A percentile compares a stretch with the other conserved stretches of the same genome.
Conservation (phyloP, 2,888 invertebrate genomes). For the Dusona sp. region DNA sequence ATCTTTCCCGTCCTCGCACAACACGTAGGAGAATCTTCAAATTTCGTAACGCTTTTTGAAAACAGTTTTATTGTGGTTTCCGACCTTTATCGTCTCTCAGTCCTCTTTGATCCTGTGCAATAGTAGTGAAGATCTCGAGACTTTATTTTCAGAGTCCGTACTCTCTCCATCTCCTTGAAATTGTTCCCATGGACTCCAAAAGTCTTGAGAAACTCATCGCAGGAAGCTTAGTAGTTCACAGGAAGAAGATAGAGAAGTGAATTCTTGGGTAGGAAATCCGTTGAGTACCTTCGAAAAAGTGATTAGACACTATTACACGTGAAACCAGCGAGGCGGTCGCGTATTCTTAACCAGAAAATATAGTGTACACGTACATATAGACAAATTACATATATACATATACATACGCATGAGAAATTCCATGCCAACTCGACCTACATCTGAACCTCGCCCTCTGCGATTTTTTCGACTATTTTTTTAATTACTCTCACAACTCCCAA, state of each 20-base stretch:
- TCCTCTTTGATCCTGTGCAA: slow-evolving; percentile 52
- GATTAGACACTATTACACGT: slow-evolving; percentile 54
- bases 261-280: slow-evolving; percentile 57
- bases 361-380: neutral
- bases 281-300: slow-evolving; percentile 68
- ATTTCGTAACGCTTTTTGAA: slow-evolving; percentile 21
- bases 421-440: slow-evolving; percentile 38
- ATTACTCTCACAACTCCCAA: neutral
- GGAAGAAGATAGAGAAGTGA: slow-evolving; percentile 19
- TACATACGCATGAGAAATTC: slow-evolving; percentile 3
- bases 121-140: slow-evolving; percentile 47
- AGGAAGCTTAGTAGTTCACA: slow-evolving; percentile 45
- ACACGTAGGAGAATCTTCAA: neutral
- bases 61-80: slow-evolving; percentile 39
- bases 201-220: slow-evolving; percentile 57
- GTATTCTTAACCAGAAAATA: slow-evolving; percentile 28
- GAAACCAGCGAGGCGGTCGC: slow-evolving; percentile 22
- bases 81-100: neutral
- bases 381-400: neutral
- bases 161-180: slow-evolving; percentile 59
- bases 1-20: neutral
- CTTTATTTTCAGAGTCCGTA: slow-evolving; percentile 38
- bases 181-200: slow-evolving; percentile 52
- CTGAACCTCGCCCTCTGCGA: neutral
- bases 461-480: slow-evolving; percentile 6